Base-by-base conservation (phyloP, 1,140 invertebrate genomes). In the Hycleus cichorii region DNA sequence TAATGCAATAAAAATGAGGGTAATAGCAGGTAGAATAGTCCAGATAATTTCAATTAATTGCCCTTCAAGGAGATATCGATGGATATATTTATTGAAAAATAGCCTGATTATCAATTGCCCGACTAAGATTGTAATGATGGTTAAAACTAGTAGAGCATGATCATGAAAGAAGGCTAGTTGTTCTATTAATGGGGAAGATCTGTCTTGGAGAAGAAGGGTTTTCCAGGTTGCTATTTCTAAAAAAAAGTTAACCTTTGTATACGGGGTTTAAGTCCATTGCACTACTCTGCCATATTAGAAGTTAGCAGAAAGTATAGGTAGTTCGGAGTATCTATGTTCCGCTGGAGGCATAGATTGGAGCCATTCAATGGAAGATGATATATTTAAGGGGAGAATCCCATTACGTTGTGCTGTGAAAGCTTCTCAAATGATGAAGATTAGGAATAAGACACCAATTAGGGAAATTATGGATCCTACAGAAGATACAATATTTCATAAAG, bases 401-500 rank as follows among this genome's bases (percentile, higher is more conserved):
- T 71, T 65, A 58, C 76, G 77, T 60, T 71, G 46, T 25, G 46
- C 39, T 18, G 70, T 54, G 44, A 80, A 65, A 47, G 67, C 64
- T 71, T 81, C 77, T 73, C 72, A 75, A 42, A 81, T 54, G 73
- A 83, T 79, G 68, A 71, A 75, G 59, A 83, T 73, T 69, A 86
- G 78, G 48, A 80, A 69, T 48, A 83, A 62, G 62, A 80, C 71
- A 49, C 70, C 69, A 58, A 81, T 50, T 58, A 80, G 65, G 9
- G 81, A 83, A 65, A 83, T 80, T 58, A 80, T 66, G 56, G 80
- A 80, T 47, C 84, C 83, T 65, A 84, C 72, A 39, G 81, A 82
- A 27, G 83, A 84, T 58, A 86, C 62, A 63, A 79, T 69, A 79
- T 88, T 87, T 81, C 83, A 86, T 60, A 70, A 62, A 52, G 72